Base-by-base conservation (phyloP, 2,113 vertebrate genomes). In the Mungos mungo region DNA sequence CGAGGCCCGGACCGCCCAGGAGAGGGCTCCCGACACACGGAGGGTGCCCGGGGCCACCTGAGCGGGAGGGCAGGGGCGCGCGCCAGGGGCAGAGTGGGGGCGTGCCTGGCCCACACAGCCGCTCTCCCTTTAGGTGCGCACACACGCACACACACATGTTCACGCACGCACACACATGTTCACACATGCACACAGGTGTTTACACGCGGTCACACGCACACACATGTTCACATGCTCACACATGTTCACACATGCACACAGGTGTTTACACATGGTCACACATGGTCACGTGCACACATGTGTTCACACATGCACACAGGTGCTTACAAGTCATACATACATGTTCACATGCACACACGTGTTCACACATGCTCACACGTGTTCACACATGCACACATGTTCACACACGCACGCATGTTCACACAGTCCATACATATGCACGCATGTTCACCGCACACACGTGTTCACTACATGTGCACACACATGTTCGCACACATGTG, bases 1-100 rank as follows among this genome's bases (percentile, higher is more conserved):
- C 4, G 5, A 3, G 1, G 84, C 14, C 2, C 38, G 2, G 15
- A 15, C 4, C 14, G 35, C 19, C 77, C 1, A 10, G 10, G 19
- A 68, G 83, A 57, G 92, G 77, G n/a, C 57, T 45, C 33, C 1
- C 33, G 2, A 15, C 47, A n/a, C 21, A 7, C 9, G 7, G 66
- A 18, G 50, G 33, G 38, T 5, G 33, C 18, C 0, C 0, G 25
- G 18, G 38, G 23, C 38, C 0, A 7, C 5, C 80, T 4, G 16
- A 4, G 45, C 41, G 18, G 33, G 31, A 21, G 38, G 25, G 21
- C 15, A 50, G 50, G 52, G 31, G 15, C 69, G 3, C 19, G 93
- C 12, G 47, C 52, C 15, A 4, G 2, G 13, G 0, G 11, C 35
- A 38, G 25, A 25, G n/a, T 19, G 7, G 27, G 6, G 35, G n/a